These are phyloP conservation scores for Epicauta chinensis DNA, from an alignment of 1,140 invertebrate genomes.

Conservation along the genomic window DNA sequence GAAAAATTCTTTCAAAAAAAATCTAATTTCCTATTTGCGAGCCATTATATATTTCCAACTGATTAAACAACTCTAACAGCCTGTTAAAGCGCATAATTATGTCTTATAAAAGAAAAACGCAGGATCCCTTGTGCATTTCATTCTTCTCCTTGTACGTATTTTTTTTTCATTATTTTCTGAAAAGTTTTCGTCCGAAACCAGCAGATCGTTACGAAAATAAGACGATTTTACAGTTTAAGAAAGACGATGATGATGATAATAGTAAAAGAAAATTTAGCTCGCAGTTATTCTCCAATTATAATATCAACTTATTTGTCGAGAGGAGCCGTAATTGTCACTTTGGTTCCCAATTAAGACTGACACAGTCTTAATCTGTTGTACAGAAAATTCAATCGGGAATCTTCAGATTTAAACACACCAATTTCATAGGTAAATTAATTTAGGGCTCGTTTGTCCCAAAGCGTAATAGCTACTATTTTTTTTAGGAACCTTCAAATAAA, in stretches of 20 bases:
- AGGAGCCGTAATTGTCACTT: constrained; percentile 37
- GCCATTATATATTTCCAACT: constrained; percentile 29
- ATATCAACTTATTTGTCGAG: constrained; percentile 33
- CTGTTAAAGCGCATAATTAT: constrained; percentile 25
- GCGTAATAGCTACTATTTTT: too few species aligned
- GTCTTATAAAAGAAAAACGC: constrained; percentile 17
- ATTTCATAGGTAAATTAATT: too few species aligned
- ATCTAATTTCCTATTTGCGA: constrained; percentile 31
- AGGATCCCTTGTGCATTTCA: constrained; percentile 1
- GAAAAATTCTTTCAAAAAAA: too few species aligned
- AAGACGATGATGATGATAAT: constrained; percentile 2
- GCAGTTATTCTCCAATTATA: constrained; percentile 33
- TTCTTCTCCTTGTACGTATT: not conserved
- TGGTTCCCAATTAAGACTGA: constrained; percentile 32
- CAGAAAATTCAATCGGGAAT: constrained; percentile 9
- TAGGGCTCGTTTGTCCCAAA: too few species aligned
- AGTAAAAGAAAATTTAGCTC: constrained; percentile 18
- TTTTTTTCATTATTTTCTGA: too few species aligned
- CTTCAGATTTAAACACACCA: too few species aligned
- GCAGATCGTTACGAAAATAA: too few species aligned
- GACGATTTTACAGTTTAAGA: too few species aligned
- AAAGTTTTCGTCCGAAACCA: too few species aligned
- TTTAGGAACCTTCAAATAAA: too few species aligned
- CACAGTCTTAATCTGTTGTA: constrained; percentile 5
- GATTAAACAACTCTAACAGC: constrained; percentile 21